A percentile compares a stretch with the other conserved stretches of the same genome.
Conservation (phyloP, 2,797 vertebrate species). For the Nannoperca australis region DNA sequence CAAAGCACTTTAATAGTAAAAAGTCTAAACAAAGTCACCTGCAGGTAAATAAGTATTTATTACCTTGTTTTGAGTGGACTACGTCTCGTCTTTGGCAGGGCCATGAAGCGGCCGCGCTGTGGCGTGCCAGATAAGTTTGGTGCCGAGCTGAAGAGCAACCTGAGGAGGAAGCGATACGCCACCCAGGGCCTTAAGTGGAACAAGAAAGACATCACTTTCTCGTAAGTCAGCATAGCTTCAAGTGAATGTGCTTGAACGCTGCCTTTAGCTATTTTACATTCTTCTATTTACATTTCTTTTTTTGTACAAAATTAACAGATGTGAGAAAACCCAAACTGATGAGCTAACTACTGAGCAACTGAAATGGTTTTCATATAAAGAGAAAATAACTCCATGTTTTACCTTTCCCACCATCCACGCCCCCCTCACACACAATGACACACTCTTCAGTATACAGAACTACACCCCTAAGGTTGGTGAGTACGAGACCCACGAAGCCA, state of each 20-base stretch:
- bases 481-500: constrained; percentile 90
- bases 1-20: no score
- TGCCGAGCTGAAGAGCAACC: constrained; percentile 92
- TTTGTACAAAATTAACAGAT: neutral
- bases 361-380: neutral
- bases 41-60: neutral
- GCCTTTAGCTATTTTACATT: neutral
- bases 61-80: constrained; percentile 21
- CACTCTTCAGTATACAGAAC: constrained; percentile 91
- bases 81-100: constrained; percentile 80
- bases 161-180: constrained; percentile 92
- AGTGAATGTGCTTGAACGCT: neutral
- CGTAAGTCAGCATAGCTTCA: constrained; percentile 79
- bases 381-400: constrained; percentile 2
- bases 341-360: neutral
- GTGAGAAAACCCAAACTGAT: neutral
- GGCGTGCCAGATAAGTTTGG: constrained; percentile 96
- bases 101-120: constrained; percentile 92
- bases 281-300: neutral
- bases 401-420: neutral
- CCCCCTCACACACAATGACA: constrained; percentile 7
- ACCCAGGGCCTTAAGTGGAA: constrained; percentile 94
- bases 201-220: constrained; percentile 91
- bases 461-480: constrained; percentile 94
- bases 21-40: neutral